Conservation (phyloP, 2,888 invertebrate genomes). For the Hemaris fuciformis region DNA sequence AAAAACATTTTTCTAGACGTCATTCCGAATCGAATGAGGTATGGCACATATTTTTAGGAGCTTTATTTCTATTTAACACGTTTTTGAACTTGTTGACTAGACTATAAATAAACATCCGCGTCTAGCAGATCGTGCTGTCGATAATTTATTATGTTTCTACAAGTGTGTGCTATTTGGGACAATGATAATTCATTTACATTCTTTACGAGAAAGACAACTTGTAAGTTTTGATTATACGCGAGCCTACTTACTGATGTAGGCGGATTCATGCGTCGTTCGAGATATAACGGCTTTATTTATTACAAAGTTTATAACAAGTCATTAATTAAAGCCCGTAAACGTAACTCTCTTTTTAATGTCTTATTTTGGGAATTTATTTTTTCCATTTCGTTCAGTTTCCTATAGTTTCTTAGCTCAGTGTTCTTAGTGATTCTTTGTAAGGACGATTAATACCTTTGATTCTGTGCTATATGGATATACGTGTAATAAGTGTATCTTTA, state of each 20-base stretch:
- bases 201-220: constrained; percentile 10
- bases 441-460: too few species aligned
- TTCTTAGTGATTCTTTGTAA: too few species aligned
- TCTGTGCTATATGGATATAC: too few species aligned
- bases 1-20: too few species aligned
- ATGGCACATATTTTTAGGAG: too few species aligned
- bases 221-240: constrained; percentile 3
- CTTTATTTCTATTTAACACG: too few species aligned
- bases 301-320: not conserved
- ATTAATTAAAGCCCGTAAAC: not conserved
- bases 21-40: too few species aligned
- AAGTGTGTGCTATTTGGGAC: not conserved
- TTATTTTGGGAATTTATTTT: constrained; percentile 12
- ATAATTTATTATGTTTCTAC: not conserved
- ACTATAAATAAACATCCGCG: not conserved
- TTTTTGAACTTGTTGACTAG: too few species aligned
- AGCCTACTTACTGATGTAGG: not conserved
- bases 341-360: not conserved
- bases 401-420: constrained; percentile 18
- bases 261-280: not conserved
- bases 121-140: not conserved
- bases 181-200: constrained; percentile 9
- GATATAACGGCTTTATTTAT: constrained; percentile 1
- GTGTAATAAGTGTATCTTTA: too few species aligned
- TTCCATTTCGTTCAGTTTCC: not conserved